These are phyloP conservation scores for Porites divaricata DNA, from an alignment of 92 coral and sea anemone species.

Conservation along the genomic window DNA sequence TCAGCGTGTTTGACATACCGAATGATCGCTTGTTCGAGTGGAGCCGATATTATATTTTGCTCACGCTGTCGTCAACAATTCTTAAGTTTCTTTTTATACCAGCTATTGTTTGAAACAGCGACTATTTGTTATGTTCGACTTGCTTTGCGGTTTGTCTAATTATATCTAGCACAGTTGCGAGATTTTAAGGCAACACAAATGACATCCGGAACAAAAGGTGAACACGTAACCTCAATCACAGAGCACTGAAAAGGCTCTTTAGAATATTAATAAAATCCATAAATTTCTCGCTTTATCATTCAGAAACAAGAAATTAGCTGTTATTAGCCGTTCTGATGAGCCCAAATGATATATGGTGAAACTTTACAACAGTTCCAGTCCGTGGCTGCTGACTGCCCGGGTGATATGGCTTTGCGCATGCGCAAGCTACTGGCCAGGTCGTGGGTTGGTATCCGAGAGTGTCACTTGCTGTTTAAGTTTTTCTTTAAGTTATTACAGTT, in stretches of 20 bases:
- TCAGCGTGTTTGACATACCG: constrained; percentile 17
- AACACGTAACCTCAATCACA: constrained; percentile 4
- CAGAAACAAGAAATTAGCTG: neutral
- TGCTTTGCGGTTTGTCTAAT: constrained; percentile 27
- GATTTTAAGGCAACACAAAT: neutral
- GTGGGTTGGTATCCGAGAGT: no score
- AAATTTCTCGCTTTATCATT: neutral
- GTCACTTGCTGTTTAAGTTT: no score
- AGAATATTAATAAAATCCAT: constrained; percentile 3
- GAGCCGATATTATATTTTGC: constrained; percentile 22
- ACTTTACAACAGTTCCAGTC: no score
- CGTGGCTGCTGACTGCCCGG: no score
- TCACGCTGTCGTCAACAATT: neutral
- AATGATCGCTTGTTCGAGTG: neutral
- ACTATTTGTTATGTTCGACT: neutral
- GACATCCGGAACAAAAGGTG: neutral
- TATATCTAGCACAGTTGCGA: neutral
- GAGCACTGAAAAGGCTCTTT: neutral
- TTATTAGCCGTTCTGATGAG: no score
- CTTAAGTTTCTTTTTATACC: neutral
- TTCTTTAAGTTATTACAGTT: no score
- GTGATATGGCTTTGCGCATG: no score
- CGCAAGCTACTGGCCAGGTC: no score
- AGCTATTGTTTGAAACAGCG: neutral
- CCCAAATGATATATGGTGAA: neutral